Percentiles rank a stretch among this genome's conserved stretches.
Evolutionary conservation across 1,140 invertebrate species (phyloP).

Genomic region (Musca domestica): DNA sequence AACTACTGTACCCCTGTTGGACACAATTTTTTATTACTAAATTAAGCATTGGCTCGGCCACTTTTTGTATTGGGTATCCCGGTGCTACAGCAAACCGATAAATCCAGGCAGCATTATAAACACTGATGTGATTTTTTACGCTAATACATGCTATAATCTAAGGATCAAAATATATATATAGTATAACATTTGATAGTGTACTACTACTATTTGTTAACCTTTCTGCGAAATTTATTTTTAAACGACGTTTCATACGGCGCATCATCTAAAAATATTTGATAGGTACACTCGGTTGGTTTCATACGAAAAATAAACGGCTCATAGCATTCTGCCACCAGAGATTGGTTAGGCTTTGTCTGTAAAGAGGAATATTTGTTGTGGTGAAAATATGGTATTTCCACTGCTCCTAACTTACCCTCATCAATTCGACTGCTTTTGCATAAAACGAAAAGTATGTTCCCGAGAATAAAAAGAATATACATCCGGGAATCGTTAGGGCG

Average conservation of each 20-base stretch:
- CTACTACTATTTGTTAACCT: conserved; percentile 2
- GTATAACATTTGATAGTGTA: background rate
- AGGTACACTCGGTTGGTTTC: conserved; percentile 43
- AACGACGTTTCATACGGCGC: conserved; percentile 37
- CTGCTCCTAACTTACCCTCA: conserved; percentile 32
- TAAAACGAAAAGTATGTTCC: conserved; percentile 50
- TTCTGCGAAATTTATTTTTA: conserved; percentile 43
- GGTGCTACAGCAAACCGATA: conserved; percentile 47
- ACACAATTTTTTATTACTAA: conserved; percentile 38
- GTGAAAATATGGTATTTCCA: no score
- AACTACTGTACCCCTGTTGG: conserved; percentile 36
- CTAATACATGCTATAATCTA: conserved; percentile 39
- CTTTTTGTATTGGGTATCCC: conserved; percentile 43
- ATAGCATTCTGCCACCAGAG: conserved; percentile 48
- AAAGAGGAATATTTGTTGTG: background rate
- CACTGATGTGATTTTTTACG: conserved; percentile 43
- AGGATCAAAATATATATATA: conserved; percentile 15
- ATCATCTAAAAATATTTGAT: conserved; percentile 45
- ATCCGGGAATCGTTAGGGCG: conserved; percentile 45
- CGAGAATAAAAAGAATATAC: conserved; percentile 44
- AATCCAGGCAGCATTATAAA: conserved; percentile 51
- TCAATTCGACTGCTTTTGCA: conserved; percentile 46
- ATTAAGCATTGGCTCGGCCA: conserved; percentile 46
- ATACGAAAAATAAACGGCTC: conserved; percentile 49
- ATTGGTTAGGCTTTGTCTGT: conserved; percentile 45